Evolutionary conservation across 2,797 vertebrate genomes (phyloP).

Genomic region (Anguilla anguilla): DNA sequence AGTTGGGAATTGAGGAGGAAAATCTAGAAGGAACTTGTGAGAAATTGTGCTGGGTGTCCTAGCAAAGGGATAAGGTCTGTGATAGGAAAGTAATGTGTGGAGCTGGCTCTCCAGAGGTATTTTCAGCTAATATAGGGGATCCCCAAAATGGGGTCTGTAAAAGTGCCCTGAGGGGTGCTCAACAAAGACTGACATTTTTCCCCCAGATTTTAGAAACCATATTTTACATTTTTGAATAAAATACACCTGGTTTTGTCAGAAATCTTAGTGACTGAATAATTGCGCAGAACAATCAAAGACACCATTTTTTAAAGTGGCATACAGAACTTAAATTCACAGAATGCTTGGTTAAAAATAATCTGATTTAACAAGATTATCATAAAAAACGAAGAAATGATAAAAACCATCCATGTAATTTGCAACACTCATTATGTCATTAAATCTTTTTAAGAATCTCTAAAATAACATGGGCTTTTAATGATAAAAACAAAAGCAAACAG

Average conservation of each 20-base stretch:
- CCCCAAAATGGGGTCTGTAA: background rate
- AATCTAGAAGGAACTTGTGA: background rate
- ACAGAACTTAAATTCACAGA: background rate
- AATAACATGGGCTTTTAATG: no score
- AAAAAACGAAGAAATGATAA: no score
- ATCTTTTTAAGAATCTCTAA: no score
- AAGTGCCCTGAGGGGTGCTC: constrained; percentile 1
- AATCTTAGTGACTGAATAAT: background rate
- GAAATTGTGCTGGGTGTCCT: background rate
- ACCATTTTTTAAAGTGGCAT: background rate
- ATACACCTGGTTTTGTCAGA: background rate
- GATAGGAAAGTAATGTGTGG: background rate
- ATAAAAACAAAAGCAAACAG: no score
- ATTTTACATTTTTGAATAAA: background rate
- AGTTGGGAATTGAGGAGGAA: background rate
- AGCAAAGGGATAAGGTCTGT: background rate
- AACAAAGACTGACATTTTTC: constrained; percentile 28
- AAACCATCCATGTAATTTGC: no score
- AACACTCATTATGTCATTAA: no score
- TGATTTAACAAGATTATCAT: background rate
- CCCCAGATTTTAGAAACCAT: constrained; percentile 21
- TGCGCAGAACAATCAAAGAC: background rate
- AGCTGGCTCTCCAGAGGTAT: background rate
- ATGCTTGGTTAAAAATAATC: background rate
- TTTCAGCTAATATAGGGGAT: background rate